Evolutionary conservation across 2,113 vertebrate genomes (phyloP), one percentile per base, ranked within the genome.

Genomic region (Crotalus horridus): DNA sequence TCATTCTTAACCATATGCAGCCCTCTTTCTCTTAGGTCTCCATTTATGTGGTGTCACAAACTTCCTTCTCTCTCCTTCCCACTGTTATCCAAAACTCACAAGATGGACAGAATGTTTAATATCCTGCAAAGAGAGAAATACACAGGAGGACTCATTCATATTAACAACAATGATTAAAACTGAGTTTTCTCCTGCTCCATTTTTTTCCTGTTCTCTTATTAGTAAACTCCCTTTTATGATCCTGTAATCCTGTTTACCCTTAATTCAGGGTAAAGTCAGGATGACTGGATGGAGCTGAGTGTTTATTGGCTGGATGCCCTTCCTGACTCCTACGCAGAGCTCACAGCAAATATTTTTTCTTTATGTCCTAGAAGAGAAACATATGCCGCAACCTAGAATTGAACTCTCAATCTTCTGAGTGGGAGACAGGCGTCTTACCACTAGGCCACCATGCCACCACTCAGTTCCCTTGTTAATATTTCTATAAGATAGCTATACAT

Each of bases 71-170:
- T 10, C 86, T 95, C 96, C 85, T 85, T 91, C 56, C 89, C 93
- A 56, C 90, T 89, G 74, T 89, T 94, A 90, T 9, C 10, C 81
- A 26, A 94, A 96, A 95, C 93, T 92, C 81, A 87, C 90, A 94
- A 96, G 58, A 94, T 29, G 90, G 90, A 91, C 85, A 43, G 61
- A 91, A 11, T 61, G 89, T 89, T 39, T 58, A 90, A 89, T 89
- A 94, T 95, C 96, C 91, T 88, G 33, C 92, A 74, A 59, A 92
- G 85, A 95, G 95, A 92, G 94, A 93, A 94, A 91, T 94, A 55
- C 12, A 81, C 53, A 94, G 12, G 92, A 91, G 93, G 87, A 95
- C 59, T 91, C 90, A 81, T 94, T 95, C 94, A 89, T n/a, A 93
- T 51, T 88, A 96, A 95, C 85, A 94, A 0, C 92, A 94, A 88